Conservation (phyloP, 2,888 invertebrate genomes). For the Tanypteryx hageni region DNA sequence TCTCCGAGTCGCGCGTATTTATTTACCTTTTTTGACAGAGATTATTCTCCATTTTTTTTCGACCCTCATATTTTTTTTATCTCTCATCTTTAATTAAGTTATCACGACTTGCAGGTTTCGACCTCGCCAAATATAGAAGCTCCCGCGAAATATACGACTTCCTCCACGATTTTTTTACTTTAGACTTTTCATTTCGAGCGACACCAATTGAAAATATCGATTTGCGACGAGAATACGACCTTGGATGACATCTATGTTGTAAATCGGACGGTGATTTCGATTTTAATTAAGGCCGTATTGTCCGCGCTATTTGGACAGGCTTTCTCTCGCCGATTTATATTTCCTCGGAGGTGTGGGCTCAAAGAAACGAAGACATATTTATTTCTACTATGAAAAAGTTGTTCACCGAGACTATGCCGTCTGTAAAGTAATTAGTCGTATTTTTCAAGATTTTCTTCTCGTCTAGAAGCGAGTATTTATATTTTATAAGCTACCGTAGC, state of each 20-base stretch:
- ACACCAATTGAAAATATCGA: conserved; percentile 7
- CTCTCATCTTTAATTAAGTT: conserved; percentile 54
- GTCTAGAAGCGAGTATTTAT: too few species aligned
- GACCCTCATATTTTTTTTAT: conserved; percentile 19
- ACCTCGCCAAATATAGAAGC: neutral
- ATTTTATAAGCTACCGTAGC: neutral
- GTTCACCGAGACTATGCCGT: neutral
- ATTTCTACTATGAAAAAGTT: neutral
- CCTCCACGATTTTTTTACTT: neutral
- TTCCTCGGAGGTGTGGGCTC: neutral
- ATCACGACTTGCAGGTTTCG: neutral
- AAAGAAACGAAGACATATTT: neutral
- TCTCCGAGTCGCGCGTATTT: neutral
- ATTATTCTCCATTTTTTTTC: neutral
- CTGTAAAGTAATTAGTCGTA: neutral
- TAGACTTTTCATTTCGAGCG: neutral
- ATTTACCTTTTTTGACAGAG: conserved; percentile 16
- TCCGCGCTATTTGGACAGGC: neutral
- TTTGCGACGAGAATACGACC: neutral
- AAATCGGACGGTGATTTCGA: conserved; percentile 9
- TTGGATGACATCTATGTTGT: neutral
- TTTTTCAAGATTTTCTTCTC: too few species aligned
- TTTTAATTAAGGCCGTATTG: neutral
- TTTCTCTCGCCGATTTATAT: neutral
- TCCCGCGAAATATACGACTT: neutral